Conservation (phyloP, 1,140 invertebrate species). For the Branchinecta lynchi region DNA sequence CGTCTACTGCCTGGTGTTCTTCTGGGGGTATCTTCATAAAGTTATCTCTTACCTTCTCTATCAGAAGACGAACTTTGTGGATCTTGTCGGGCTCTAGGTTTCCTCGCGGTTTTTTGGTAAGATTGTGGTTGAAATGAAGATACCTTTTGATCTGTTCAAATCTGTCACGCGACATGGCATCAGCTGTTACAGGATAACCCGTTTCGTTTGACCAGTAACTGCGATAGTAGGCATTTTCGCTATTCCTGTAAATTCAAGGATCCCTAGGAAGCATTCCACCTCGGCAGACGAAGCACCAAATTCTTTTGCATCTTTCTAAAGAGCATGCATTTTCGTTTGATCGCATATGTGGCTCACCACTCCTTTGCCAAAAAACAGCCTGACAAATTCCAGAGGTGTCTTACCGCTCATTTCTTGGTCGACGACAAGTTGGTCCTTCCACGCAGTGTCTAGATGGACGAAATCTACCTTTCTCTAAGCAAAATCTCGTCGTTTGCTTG, state of each 20-base stretch:
- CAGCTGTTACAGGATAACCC: not conserved
- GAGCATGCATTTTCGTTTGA: not conserved
- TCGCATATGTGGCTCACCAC: not conserved
- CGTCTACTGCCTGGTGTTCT: constrained; percentile 12
- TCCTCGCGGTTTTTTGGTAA: not conserved
- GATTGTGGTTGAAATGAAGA: constrained; percentile 14
- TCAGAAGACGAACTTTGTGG: constrained; percentile 7
- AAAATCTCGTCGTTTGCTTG: not conserved
- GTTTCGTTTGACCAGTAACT: not conserved
- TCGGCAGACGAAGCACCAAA: not conserved
- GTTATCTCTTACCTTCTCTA: not conserved
- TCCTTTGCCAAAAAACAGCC: constrained; percentile 2
- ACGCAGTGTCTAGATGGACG: not conserved
- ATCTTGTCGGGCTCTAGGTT: not conserved
- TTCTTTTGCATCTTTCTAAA: constrained; percentile 3
- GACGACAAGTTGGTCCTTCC: not conserved
- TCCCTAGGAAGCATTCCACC: constrained; percentile 2
- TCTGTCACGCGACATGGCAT: constrained; percentile 2
- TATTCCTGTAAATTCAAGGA: constrained; percentile 1
- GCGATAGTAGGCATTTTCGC: not conserved
- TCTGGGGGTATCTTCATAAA: not conserved
- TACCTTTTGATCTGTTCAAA: constrained; percentile 13
- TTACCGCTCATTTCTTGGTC: constrained; percentile 8
- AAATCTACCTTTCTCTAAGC: constrained; percentile 5
- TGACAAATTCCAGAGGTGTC: constrained; percentile 12